These are phyloP conservation scores for Spinibarbus caldwelli DNA, from an alignment of 2,797 vertebrate genomes.

Conservation along the genomic window DNA sequence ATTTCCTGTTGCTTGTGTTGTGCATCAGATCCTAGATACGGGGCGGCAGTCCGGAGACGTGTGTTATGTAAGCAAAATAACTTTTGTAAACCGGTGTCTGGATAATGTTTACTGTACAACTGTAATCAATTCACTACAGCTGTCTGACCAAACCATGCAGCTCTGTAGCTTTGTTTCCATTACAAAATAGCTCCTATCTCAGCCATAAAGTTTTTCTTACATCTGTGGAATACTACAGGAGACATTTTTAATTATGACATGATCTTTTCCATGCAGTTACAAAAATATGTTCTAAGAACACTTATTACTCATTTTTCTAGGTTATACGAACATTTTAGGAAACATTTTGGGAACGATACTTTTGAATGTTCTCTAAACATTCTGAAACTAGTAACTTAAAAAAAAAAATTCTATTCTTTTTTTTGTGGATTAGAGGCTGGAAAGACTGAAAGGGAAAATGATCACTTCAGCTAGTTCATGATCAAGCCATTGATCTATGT, in stretches of 20 bases:
- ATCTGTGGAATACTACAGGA: background rate
- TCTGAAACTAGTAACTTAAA: no score
- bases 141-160: slow-evolving; percentile 5
- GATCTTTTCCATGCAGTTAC: background rate
- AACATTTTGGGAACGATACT: no score
- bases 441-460: background rate
- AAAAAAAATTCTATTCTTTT: no score
- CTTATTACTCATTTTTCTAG: no score
- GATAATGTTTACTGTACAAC: slow-evolving; percentile 52
- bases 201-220: background rate
- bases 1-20: slow-evolving; percentile 35
- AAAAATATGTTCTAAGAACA: background rate
- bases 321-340: no score
- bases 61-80: slow-evolving; percentile 54
- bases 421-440: background rate
- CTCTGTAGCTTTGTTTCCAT: slow-evolving; percentile 31
- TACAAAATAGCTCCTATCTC: background rate
- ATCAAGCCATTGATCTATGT: slow-evolving; percentile 7
- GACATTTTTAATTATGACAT: background rate
- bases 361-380: no score
- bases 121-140: slow-evolving; percentile 37
- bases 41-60: slow-evolving; percentile 12
- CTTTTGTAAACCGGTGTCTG: slow-evolving; percentile 47
- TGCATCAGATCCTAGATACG: slow-evolving; percentile 37
- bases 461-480: background rate